Evolutionary conservation across 2,888 invertebrate genomes (phyloP), one percentile per base, ranked within the genome.

Genomic region (Syrista parreyssii): DNA sequence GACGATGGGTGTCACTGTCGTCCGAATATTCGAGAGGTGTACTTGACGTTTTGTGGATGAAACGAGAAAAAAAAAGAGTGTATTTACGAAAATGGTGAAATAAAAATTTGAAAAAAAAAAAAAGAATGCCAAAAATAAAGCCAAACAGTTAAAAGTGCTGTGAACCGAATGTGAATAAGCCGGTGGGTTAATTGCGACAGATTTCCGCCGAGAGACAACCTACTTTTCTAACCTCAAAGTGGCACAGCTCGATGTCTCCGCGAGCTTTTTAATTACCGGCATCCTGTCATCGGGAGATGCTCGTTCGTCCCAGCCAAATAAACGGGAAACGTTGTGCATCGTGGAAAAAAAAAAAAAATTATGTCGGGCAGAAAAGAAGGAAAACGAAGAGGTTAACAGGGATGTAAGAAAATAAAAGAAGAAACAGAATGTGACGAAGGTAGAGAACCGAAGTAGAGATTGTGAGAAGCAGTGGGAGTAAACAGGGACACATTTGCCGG

Each of bases 401-500:
- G 40, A 55, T 55, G 40, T 55, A 55, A 55, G 40, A 55, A 55
- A 55, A 55, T 55, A 23, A 55, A 55, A 55, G 23, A 55, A 55
- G 40, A 55, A 6, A 55, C 23, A 9, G 23, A 55, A 55, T 55
- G 40, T 55, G 40, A 55, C 40, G 40, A 55, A 55, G 40, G 40
- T 23, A 40, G 69, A 71, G 71, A 33, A 30, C 15, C 71, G 71
- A 30, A 30, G 71, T 12, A 15, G 71, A 31, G 71, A 71, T 55
- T 55, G 40, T 55, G 40, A 55, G 40, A 55, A 55, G 71, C 6
- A 71, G 71, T 71, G 71, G 71, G 71, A 33, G 71, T 71, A 71
- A 71, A 71, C 71, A 71, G 71, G 71, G 71, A 71, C 71, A 71
- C 71, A 71, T 71, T 71, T 71, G 71, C 71, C 71, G 71, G 31